Conservation (phyloP, 2,888 invertebrate genomes). For the Labia minor region DNA sequence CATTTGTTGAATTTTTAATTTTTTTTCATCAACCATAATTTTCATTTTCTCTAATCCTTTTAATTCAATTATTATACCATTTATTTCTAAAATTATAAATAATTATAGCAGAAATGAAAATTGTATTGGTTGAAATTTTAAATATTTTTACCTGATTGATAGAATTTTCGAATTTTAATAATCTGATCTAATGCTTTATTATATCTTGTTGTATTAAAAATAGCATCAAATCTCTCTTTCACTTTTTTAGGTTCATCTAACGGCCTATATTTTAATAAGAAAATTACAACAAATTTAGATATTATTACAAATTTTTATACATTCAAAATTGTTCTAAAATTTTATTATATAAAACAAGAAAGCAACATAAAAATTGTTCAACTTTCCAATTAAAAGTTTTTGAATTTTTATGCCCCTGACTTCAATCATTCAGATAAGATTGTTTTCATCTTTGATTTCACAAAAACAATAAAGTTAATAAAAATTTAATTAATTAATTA, state of each 20-base stretch:
- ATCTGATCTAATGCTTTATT: conserved; percentile 77
- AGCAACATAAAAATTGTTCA: no score
- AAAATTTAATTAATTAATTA: no score
- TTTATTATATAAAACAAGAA: no score
- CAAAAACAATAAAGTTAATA: no score
- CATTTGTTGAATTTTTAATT: background rate
- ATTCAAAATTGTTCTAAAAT: no score
- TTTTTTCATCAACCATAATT: background rate
- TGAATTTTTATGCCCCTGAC: no score
- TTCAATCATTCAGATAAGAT: no score
- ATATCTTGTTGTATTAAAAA: conserved; percentile 89
- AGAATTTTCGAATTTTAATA: conserved; percentile 53
- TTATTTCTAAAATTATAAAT: background rate
- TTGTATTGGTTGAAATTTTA: background rate
- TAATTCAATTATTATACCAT: background rate
- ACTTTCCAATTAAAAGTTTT: no score
- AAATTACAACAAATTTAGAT: no score
- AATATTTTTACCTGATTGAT: conserved; percentile 26
- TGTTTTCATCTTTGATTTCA: no score
- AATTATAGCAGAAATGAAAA: background rate
- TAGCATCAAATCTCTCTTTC: conserved; percentile 93
- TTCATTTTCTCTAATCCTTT: no score
- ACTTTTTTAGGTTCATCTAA: conserved; percentile 85
- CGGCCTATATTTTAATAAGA: conserved; percentile 52
- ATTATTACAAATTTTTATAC: no score